These are phyloP conservation scores for Rhyacichthys aspro DNA, from an alignment of 2,797 vertebrate species.

Conservation along the genomic window DNA sequence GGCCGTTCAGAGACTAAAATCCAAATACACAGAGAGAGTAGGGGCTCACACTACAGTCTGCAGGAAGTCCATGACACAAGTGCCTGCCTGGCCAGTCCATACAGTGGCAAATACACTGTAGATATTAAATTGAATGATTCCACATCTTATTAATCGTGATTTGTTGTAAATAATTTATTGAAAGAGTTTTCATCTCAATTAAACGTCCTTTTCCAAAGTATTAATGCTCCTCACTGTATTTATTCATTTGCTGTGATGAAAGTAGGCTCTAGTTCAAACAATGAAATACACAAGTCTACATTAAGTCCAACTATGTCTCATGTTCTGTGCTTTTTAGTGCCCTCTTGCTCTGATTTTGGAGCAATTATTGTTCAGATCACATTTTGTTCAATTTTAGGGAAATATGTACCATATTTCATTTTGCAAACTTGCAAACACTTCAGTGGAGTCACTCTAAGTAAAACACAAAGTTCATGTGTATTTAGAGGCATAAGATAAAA, in stretches of 20 bases:
- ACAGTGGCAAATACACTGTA: conserved; percentile 1
- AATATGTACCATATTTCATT: too few species aligned
- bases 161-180: not conserved
- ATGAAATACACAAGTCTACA: not conserved
- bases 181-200: not conserved
- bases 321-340: too few species aligned
- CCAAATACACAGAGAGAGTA: conserved; percentile 3
- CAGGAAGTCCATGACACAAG: conserved; percentile 1
- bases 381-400: too few species aligned
- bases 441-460: too few species aligned
- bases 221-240: not conserved
- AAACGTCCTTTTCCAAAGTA: not conserved
- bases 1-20: conserved; percentile 4
- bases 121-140: not conserved
- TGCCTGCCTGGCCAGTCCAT: not conserved
- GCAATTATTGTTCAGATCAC: too few species aligned
- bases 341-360: too few species aligned
- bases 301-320: too few species aligned
- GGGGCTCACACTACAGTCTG: not conserved
- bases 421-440: too few species aligned
- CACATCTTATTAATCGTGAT: too few species aligned
- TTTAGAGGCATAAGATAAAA: too few species aligned
- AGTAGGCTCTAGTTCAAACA: not conserved
- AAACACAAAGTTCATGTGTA: too few species aligned
- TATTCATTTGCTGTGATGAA: not conserved